A percentile compares a stretch with the other conserved stretches of the same genome.
These are phyloP conservation scores for Sinelater perroti DNA, from an alignment of 2,888 invertebrate species.

Conservation along the genomic window DNA sequence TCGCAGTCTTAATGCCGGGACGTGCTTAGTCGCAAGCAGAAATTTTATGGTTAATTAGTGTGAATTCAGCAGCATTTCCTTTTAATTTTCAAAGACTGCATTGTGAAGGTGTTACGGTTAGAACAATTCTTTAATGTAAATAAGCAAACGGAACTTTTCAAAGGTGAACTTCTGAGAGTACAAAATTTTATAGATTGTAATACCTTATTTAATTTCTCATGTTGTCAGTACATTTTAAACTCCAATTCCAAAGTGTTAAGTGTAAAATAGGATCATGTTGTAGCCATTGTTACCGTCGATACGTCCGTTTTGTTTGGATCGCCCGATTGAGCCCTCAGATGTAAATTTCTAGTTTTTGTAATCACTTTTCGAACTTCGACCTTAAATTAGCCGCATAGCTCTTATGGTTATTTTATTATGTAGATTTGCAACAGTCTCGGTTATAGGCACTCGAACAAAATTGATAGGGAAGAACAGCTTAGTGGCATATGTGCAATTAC, in stretches of 20 bases:
- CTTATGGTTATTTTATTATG: no score
- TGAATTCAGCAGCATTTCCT: conserved; percentile 31
- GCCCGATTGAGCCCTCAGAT: no score
- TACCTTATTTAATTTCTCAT: conserved; percentile 9
- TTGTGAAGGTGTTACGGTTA: conserved; percentile 25
- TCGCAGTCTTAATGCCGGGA: conserved; percentile 38
- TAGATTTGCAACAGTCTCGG: no score
- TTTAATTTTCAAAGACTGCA: conserved; percentile 29
- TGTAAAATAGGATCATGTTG: neutral
- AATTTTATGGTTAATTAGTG: conserved; percentile 24
- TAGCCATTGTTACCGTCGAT: no score
- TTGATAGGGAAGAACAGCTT: no score
- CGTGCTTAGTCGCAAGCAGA: conserved; percentile 16
- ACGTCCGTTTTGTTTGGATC: no score
- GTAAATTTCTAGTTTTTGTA: no score
- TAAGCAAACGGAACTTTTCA: conserved; percentile 11
- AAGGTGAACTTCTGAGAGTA: conserved; percentile 24
- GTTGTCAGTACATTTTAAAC: conserved; percentile 9
- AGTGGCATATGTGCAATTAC: no score
- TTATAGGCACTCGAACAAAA: no score
- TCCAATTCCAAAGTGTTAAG: neutral
- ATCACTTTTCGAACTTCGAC: no score
- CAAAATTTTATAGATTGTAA: conserved; percentile 27
- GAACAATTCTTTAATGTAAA: conserved; percentile 24
- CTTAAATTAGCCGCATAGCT: no score